Conservation (phyloP, 2,888 invertebrate genomes). For the Ecliptopera silaceata region DNA sequence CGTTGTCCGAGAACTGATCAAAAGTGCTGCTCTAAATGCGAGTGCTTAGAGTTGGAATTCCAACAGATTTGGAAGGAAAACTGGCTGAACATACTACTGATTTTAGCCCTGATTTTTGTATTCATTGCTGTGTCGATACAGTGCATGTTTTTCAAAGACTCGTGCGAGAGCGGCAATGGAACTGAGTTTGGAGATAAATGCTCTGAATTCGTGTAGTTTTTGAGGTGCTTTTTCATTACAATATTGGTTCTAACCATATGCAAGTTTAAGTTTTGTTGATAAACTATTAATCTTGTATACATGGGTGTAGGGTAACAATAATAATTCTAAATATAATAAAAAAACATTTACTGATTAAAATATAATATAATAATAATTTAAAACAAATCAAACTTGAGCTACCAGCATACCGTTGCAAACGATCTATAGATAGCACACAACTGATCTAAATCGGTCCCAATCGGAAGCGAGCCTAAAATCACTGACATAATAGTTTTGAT, state of each 20-base stretch:
- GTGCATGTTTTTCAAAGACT: conserved; percentile 55
- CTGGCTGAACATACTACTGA: conserved; percentile 70
- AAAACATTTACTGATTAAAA: not conserved
- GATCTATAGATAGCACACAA: too few relatives aligned
- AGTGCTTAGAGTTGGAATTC: conserved; percentile 65
- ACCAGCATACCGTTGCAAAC: too few relatives aligned
- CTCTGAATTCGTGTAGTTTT: conserved; percentile 52
- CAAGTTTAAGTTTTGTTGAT: conserved; percentile 5
- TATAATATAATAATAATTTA: too few relatives aligned
- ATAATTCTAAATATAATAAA: not conserved
- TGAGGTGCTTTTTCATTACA: not conserved
- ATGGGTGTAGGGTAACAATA: conserved; percentile 8
- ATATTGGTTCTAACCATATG: conserved; percentile 1
- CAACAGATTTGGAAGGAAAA: conserved; percentile 68
- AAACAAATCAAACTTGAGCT: too few relatives aligned
- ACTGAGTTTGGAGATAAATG: conserved; percentile 50
- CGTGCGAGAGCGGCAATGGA: conserved; percentile 48
- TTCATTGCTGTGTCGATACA: conserved; percentile 64
- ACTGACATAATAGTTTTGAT: too few relatives aligned
- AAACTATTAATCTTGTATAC: conserved; percentile 50
- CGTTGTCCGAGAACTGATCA: conserved; percentile 64
- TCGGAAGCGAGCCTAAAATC: too few relatives aligned
- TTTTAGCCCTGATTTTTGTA: conserved; percentile 63
- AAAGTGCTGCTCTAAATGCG: conserved; percentile 67
- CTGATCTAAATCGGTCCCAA: too few relatives aligned